Evolutionary conservation across 2,797 vertebrate genomes (phyloP).

Genomic region (Acanthurus lineatus): DNA sequence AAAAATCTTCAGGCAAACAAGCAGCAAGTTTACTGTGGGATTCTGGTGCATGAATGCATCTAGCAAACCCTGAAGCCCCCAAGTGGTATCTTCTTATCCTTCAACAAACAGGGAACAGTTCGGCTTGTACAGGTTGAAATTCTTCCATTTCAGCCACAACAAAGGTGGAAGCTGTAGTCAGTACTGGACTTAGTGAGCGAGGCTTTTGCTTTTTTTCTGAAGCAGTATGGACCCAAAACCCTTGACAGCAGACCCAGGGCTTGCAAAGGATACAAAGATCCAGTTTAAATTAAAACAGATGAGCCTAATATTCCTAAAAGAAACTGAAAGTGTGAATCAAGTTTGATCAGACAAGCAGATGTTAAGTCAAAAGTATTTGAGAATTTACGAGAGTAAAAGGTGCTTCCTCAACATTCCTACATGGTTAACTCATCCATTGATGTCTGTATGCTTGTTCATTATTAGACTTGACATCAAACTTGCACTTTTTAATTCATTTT

Average conservation of each 20-base stretch:
- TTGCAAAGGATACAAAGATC: background rate
- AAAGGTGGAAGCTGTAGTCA: background rate
- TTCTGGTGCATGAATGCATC: background rate
- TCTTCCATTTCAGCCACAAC: background rate
- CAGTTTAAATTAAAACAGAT: background rate
- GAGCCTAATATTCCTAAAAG: background rate
- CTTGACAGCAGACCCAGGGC: background rate
- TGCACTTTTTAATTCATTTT: too few relatives aligned
- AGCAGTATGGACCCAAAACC: background rate
- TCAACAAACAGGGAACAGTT: background rate
- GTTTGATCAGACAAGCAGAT: background rate
- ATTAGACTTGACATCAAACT: too few relatives aligned
- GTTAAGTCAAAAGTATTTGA: too few relatives aligned
- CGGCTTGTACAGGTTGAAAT: background rate
- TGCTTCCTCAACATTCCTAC: too few relatives aligned
- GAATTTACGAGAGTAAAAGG: too few relatives aligned
- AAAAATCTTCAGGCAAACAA: background rate
- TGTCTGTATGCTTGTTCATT: too few relatives aligned
- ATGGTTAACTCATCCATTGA: too few relatives aligned
- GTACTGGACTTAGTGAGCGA: too few relatives aligned
- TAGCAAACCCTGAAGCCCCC: background rate
- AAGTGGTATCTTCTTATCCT: background rate
- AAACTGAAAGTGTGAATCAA: background rate
- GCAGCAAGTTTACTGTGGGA: background rate
- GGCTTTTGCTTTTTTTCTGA: conserved; percentile 1